Evolutionary conservation across 2,113 vertebrate genomes (phyloP), one percentile per base, ranked within the genome.

Genomic region (Peromyscus leucopus): DNA sequence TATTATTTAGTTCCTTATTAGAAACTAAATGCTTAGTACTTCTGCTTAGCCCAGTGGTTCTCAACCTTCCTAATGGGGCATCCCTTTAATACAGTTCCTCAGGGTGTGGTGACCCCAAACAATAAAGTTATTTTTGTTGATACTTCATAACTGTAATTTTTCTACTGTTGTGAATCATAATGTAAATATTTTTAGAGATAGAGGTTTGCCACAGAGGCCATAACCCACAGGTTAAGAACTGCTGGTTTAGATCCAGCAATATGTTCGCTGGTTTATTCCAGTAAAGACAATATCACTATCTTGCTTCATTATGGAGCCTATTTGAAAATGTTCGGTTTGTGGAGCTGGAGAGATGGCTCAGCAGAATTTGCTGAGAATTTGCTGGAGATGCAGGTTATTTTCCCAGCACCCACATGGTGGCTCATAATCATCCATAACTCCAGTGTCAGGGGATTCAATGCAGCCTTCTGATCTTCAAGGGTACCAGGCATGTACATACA

Each of bases 281-380:
- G 17, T 7, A 48, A 85, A 80, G 82, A 51, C 86, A n/a, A 65
- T 72, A 8, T 31, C 39, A 90, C 67, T 83, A 13, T 87, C 93
- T 83, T 83, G 28, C 39, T 96, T 95, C 67, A 78, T n/a, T 74
- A 87, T 31, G 46, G 39, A 92, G 51, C 46, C 55, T 96, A 67
- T 71, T 96, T 48, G 42, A 69, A 94, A 86, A 79, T 74, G 74
- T 24, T 78, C 42, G 48, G 65, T 39, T 71, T 59, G 65, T 22
- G 12, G 22, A 39, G 42, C 5, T 28, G 12, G 75, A 76, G 24
- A 48, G 42, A 76, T 76, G 24, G 11, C 42, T 76, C 42, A 76
- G 24, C 42, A 48, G 42, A 42, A 42, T 42, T 42, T 42, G 42
- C 42, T 42, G 42, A 76, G 42, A 76, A 76, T 46, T 76, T 46